Evolutionary conservation across 2,797 vertebrate species (phyloP).

Genomic region (Graptemys geographica): DNA sequence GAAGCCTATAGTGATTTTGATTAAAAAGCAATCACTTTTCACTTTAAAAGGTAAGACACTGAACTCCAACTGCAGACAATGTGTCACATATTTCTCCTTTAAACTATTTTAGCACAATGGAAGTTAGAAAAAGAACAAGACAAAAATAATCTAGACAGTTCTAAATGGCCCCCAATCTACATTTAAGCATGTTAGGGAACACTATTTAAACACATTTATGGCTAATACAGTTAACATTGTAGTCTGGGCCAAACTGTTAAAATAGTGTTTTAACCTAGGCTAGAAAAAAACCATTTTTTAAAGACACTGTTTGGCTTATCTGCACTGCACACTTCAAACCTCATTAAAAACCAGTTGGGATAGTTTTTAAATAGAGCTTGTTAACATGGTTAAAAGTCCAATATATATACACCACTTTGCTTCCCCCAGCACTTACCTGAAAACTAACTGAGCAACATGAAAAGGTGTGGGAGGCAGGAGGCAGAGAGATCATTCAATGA

Average conservation of each 20-base stretch:
- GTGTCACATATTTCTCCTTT: conserved; percentile 59
- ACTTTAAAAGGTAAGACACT: conserved; percentile 2
- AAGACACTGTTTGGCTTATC: background rate
- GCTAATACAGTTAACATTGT: background rate
- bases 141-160: conserved; percentile 54
- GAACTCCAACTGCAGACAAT: conserved; percentile 19
- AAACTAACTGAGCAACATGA: background rate
- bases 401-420: background rate
- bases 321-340: background rate
- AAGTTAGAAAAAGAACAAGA: conserved; percentile 67
- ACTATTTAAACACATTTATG: conserved; percentile 28
- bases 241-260: background rate
- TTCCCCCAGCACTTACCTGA: background rate
- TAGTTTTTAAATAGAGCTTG: background rate
- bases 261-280: background rate
- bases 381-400: background rate
- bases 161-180: background rate
- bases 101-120: conserved; percentile 68
- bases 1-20: background rate
- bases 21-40: background rate
- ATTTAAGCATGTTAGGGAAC: conserved; percentile 1
- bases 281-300: background rate
- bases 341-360: background rate
- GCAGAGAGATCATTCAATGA: background rate
- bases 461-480: background rate